phyloP scores from a whole-genome alignment of 1,140 invertebrate species.

The Drosophila subpulchrella region DNA sequence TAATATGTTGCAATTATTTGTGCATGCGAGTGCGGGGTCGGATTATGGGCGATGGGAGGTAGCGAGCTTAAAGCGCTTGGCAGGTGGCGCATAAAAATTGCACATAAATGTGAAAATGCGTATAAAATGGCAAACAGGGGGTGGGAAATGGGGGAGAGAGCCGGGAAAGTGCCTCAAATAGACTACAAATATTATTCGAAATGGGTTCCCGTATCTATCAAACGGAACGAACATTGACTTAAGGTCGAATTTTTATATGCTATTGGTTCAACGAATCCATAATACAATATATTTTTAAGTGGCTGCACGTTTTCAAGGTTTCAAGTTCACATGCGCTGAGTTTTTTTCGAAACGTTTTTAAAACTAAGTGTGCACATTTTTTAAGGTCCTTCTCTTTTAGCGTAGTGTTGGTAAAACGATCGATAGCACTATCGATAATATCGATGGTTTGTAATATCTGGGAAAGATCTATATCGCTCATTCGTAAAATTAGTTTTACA shows the following conservation, averaged over 20 bases:
- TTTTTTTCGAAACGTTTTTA: no score
- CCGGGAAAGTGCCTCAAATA: conserved; percentile 14
- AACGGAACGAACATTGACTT: conserved; percentile 4
- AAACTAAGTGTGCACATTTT: no score
- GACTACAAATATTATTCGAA: conserved; percentile 10
- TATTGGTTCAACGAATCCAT: background rate
- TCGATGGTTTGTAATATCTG: no score
- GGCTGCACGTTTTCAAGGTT: background rate
- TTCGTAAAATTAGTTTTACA: no score
- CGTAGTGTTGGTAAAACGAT: no score
- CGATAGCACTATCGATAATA: no score
- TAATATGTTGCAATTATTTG: conserved; percentile 73
- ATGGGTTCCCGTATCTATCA: conserved; percentile 19
- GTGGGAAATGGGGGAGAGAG: background rate
- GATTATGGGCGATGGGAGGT: background rate
- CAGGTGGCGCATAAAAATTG: conserved; percentile 46
- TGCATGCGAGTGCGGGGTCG: conserved; percentile 23
- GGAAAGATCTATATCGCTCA: no score
- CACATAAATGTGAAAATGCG: conserved; percentile 38
- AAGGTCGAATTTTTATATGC: conserved; percentile 13
- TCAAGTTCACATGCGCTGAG: background rate
- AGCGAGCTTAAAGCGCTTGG: conserved; percentile 3
- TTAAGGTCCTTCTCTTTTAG: no score
- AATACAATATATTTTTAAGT: background rate
- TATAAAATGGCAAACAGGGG: background rate